Evolutionary conservation across 2,888 invertebrate genomes (phyloP).

Genomic region (Ectobius pallidus): DNA sequence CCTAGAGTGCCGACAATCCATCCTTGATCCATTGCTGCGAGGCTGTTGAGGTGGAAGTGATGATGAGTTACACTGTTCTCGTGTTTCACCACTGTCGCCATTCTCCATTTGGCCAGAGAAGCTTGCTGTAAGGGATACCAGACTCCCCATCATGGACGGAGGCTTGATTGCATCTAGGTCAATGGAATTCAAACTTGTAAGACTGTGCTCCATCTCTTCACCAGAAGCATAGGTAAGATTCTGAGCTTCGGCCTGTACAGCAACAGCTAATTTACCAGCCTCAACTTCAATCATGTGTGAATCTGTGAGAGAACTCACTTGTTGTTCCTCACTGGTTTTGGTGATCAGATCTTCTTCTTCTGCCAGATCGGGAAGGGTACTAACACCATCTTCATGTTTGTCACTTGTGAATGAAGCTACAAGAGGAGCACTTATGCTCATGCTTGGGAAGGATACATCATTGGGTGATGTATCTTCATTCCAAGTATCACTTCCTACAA

Average conservation of each 20-base stretch:
- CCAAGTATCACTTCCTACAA: conserved; percentile 70
- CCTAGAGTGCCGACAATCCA: conserved; percentile 54
- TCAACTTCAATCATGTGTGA: conserved; percentile 76
- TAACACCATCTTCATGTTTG: conserved; percentile 52
- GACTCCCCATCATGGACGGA: conserved; percentile 76
- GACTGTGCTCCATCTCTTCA: conserved; percentile 62
- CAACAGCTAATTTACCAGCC: conserved; percentile 70
- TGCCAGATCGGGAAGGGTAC: conserved; percentile 56
- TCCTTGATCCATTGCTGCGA: conserved; percentile 18
- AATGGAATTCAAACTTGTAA: conserved; percentile 64
- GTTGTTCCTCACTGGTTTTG: conserved; percentile 49
- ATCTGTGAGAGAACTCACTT: conserved; percentile 67
- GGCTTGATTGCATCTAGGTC: conserved; percentile 78
- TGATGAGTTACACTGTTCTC: conserved; percentile 48
- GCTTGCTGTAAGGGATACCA: conserved; percentile 63
- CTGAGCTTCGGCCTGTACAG: conserved; percentile 50
- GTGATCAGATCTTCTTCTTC: conserved; percentile 51
- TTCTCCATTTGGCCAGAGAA: conserved; percentile 47
- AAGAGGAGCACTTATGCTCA: conserved; percentile 76
- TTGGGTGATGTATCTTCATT: conserved; percentile 80
- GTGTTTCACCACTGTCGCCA: conserved; percentile 29
- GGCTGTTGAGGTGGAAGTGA: conserved; percentile 48
- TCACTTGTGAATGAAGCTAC: conserved; percentile 72
- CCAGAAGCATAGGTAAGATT: conserved; percentile 34
- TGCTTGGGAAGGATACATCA: conserved; percentile 80